Evolutionary conservation across 2,113 vertebrate species (phyloP).

Genomic region (Petrocephalus microphthalmus): DNA sequence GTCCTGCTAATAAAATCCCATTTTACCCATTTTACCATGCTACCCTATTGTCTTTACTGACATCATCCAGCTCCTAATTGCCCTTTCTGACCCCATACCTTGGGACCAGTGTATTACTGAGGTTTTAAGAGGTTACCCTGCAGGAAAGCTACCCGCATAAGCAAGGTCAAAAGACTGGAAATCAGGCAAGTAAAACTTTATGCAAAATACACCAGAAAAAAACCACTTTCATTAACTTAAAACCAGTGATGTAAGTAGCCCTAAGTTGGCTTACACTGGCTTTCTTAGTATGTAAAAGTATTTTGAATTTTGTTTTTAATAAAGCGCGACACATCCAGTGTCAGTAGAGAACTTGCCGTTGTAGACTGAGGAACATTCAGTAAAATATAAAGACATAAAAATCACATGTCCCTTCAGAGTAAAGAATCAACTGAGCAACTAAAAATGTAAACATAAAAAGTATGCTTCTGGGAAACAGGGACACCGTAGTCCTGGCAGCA

Average conservation of each 20-base stretch:
- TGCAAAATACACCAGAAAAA: neutral
- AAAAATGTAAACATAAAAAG: neutral
- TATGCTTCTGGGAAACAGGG: slow-evolving; percentile 8
- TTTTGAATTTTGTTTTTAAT: neutral
- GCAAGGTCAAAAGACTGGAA: neutral
- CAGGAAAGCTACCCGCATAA: neutral
- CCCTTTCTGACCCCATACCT: neutral
- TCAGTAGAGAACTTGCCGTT: neutral
- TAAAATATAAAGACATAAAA: neutral
- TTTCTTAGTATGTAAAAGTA: neutral
- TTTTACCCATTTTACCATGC: neutral
- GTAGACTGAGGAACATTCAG: neutral
- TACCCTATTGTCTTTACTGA: neutral
- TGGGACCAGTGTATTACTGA: neutral
- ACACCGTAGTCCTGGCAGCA: neutral
- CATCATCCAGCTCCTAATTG: neutral
- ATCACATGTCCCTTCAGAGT: neutral
- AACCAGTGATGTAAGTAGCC: neutral
- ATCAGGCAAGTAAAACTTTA: neutral
- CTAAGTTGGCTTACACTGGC: neutral
- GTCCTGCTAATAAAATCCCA: neutral
- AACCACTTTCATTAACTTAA: neutral
- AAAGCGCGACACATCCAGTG: neutral
- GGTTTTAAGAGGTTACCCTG: neutral
- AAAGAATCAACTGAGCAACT: neutral